phyloP scores from a whole-genome alignment of 1,140 invertebrate genomes.

The Agraylea sexmaculata region DNA sequence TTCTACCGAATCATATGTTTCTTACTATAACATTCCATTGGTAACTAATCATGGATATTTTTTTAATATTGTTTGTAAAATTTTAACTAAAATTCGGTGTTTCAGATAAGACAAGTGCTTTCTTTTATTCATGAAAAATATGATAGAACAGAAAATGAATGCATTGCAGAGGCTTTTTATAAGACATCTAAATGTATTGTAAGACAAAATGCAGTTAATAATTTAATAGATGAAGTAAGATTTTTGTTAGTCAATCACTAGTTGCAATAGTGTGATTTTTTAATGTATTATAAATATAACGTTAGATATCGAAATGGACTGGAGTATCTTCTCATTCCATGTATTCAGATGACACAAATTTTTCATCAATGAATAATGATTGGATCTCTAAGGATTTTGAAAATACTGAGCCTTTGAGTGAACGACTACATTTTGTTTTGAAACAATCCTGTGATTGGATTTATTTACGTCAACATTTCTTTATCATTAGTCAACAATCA shows the following conservation, averaged over 20 bases:
- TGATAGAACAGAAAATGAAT: slow-evolving; percentile 24
- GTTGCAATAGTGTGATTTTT: too few relatives aligned
- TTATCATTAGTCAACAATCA: not conserved
- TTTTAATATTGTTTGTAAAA: not conserved
- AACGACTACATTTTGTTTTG: too few relatives aligned
- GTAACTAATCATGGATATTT: slow-evolving; percentile 9
- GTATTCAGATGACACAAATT: slow-evolving; percentile 7
- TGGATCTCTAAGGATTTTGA: too few relatives aligned
- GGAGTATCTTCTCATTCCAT: slow-evolving; percentile 16
- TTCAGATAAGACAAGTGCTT: slow-evolving; percentile 33
- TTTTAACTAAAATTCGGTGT: slow-evolving; percentile 7
- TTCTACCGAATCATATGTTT: slow-evolving; percentile 11
- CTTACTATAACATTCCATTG: slow-evolving; percentile 15
- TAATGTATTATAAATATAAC: too few relatives aligned
- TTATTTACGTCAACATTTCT: not conserved
- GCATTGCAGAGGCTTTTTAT: slow-evolving; percentile 28
- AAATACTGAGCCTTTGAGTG: too few relatives aligned
- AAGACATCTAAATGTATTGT: slow-evolving; percentile 26
- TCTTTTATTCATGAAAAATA: slow-evolving; percentile 25
- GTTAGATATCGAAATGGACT: slow-evolving; percentile 19
- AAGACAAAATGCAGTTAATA: slow-evolving; percentile 26
- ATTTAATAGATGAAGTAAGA: slow-evolving; percentile 28
- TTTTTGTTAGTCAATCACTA: too few relatives aligned
- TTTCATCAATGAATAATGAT: slow-evolving; percentile 19
- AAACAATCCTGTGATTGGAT: not conserved